Base-by-base conservation (phyloP, 2,113 vertebrate species). In the Nothocercus julius region DNA sequence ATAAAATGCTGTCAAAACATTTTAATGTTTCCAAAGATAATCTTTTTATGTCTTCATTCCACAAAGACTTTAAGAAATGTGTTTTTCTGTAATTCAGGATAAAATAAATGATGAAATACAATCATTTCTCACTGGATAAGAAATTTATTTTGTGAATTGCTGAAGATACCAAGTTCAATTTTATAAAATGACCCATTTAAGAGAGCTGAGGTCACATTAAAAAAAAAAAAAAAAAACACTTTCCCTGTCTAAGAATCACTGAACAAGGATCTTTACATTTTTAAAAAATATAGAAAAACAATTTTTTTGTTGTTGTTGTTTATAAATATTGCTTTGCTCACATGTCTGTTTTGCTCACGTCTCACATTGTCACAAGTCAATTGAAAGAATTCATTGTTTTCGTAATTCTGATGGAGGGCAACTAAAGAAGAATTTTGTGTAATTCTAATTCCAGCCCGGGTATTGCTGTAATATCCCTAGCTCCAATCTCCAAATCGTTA, bases 1-100 rank as follows among this genome's bases (percentile, higher is more conserved):
- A 86, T 68, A 94, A 93, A 90, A 85, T 44, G 3, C 32, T 92
- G 83, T 87, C 91, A 94, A 94, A 95, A 87, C 9, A 86, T 89
- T 85, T 83, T 70, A 82, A 32, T 80, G 13, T 67, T 91, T 91
- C 72, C 64, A 47, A 66, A 69, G 27, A 56, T 56, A 30, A 56
- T 56, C 53, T 30, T 56, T 56, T 56, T 56, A 56, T 56, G 28
- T 45, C 73, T 91, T 85, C 17, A 58, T 81, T 88, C 22, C 53
- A 81, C 27, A 66, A 90, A 86, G 69, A 61, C 22, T 78, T 85
- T 34, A 58, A 66, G 59, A 83, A 40, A 89, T 84, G 93, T 90
- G 64, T 70, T 86, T 94, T 93, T 19, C 54, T 86, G 92, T 94
- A 94, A 63, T 38, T 84, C 40, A 90, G 61, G 32, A 90, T 84